These are phyloP conservation scores for Melanerpes formicivorus DNA, from an alignment of 2,113 vertebrate genomes.

Conservation along the genomic window DNA sequence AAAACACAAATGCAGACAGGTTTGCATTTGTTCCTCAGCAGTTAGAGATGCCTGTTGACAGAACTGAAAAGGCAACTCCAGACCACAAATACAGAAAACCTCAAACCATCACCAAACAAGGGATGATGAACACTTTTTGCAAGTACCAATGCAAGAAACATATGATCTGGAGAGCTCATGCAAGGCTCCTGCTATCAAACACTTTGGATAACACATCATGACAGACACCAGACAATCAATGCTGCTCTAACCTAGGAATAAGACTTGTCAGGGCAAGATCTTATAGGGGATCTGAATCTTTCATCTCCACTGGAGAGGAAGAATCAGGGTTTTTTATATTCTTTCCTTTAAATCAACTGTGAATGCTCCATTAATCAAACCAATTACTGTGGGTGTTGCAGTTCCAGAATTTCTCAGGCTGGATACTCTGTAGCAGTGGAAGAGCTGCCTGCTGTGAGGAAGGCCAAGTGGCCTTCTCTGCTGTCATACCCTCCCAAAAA, in stretches of 20 bases:
- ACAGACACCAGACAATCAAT: neutral
- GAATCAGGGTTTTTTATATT: neutral
- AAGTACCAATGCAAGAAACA: neutral
- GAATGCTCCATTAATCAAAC: conserved; percentile 29
- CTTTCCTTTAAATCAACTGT: neutral
- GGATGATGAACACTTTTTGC: neutral
- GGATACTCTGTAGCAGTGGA: conserved; percentile 31
- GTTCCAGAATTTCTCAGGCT: conserved; percentile 26
- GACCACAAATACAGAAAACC: neutral
- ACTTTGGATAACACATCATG: neutral
- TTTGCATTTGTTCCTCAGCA: neutral
- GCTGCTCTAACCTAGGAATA: neutral
- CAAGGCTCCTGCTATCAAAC: neutral
- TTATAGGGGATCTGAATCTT: neutral
- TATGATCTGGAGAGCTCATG: neutral
- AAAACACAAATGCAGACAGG: neutral
- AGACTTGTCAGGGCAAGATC: neutral
- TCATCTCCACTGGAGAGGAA: conserved; percentile 1
- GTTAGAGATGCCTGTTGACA: neutral
- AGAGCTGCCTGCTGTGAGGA: neutral
- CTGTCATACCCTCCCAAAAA: neutral
- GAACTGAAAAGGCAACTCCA: neutral
- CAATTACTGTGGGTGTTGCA: conserved; percentile 33
- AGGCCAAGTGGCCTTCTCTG: neutral
- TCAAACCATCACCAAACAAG: neutral